Evolutionary conservation across 2,113 vertebrate species (phyloP).

Genomic region (Cynocephalus volans): DNA sequence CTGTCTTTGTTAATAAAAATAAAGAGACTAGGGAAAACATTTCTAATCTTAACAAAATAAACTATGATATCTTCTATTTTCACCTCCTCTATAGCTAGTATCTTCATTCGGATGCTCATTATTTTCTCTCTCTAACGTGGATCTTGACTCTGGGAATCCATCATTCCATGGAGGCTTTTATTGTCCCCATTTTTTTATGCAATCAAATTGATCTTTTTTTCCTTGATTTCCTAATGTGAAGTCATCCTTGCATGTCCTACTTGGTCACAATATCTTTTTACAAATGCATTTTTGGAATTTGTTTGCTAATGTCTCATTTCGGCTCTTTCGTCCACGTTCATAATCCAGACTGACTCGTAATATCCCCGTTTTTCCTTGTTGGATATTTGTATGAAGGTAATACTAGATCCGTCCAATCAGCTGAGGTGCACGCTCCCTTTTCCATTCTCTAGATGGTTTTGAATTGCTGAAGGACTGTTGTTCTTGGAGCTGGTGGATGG

Average conservation of each 20-base stretch:
- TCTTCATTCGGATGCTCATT: neutral
- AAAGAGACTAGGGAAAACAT: neutral
- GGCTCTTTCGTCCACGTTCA: neutral
- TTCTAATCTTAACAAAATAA: constrained; percentile 41
- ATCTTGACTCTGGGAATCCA: neutral
- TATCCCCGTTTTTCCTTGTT: neutral
- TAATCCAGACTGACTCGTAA: neutral
- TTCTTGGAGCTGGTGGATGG: neutral
- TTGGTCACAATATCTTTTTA: neutral
- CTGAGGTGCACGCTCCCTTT: too few species aligned
- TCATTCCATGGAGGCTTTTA: neutral
- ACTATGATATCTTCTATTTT: neutral
- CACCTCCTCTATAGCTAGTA: neutral
- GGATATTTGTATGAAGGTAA: neutral
- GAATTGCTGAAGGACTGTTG: neutral
- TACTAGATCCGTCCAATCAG: neutral
- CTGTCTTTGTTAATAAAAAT: neutral
- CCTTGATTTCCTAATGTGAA: neutral
- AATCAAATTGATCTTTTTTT: neutral
- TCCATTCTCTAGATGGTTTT: neutral
- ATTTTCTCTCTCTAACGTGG: neutral
- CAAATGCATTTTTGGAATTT: neutral
- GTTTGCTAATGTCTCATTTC: neutral
- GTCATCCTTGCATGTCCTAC: neutral
- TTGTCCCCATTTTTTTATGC: neutral